Percentiles rank a stretch among this genome's conserved stretches.
Evolutionary conservation across 2,113 vertebrate genomes (phyloP).

Genomic region (Emydocephalus ijimae): DNA sequence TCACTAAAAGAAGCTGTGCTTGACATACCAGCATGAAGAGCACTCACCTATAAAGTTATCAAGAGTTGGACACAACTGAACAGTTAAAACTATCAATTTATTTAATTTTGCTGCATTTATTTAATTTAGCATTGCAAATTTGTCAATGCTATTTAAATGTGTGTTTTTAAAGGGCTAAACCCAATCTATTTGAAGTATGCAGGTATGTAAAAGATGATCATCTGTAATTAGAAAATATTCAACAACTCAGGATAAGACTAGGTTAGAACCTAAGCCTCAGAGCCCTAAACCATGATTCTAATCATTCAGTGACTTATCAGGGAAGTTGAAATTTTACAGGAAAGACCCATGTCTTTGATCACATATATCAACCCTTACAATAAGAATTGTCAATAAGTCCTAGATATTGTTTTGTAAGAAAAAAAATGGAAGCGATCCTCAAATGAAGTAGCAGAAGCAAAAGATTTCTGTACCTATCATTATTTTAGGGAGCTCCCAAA

Average conservation of each 20-base stretch:
- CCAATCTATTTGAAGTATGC: background rate
- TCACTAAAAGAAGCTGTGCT: background rate
- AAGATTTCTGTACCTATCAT: background rate
- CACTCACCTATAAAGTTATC: background rate
- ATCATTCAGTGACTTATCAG: background rate
- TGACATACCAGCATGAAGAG: background rate
- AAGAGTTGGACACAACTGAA: background rate
- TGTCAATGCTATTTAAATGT: background rate
- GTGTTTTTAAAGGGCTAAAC: constrained; percentile 14
- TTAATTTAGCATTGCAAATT: background rate
- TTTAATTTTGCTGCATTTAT: background rate
- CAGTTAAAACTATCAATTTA: background rate
- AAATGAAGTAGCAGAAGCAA: constrained; percentile 46
- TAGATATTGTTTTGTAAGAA: constrained; percentile 37
- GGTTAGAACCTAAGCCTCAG: background rate
- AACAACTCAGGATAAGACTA: background rate
- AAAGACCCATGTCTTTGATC: background rate
- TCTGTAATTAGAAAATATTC: background rate
- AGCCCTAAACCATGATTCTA: background rate
- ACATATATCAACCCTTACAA: background rate
- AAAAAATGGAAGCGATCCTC: constrained; percentile 33
- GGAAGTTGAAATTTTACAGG: background rate
- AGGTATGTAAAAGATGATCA: background rate
- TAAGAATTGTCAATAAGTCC: background rate
- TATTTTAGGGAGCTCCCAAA: background rate